Evolutionary conservation across 2,888 invertebrate genomes (phyloP), one percentile per base, ranked within the genome.

Genomic region (Mycalesis mineus): DNA sequence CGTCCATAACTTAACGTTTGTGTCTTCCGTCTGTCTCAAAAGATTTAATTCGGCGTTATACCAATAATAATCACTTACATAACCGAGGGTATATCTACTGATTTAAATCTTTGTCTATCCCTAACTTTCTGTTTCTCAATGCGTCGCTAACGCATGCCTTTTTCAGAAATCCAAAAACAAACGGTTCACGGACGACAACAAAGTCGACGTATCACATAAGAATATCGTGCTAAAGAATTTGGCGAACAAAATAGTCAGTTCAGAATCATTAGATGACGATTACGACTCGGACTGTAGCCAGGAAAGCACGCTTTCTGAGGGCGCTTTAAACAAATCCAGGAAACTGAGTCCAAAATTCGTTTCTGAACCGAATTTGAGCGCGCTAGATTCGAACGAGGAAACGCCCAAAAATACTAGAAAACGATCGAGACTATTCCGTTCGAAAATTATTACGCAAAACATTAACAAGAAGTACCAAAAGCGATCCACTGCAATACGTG

Each of bases 331-430:
- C 28, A 74, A 68, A 63, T 81, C 85, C 0, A 70, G 73, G 33
- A 88, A 84, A 70, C 55, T 72, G 3, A 90, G 90, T 56, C 90
- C 90, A 0, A 90, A 89, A 66, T 90, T 90, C 67, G 88, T 85
- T 0, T 90, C 90, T 0, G 90, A 90, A 64, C 90, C 90, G 0
- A 90, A 90, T 65, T 66, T 90, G 28, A 90, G 88, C 58, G 71
- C 76, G 8, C 40, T 90, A 40, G 89, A 87, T 39, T 44, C 71
- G 0, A 66, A 67, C 31, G 86, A 83, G 2, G 87, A 84, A 63
- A 89, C 90, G 2, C 89, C 89, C 0, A 90, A 88, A 61, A 87
- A 84, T 45, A 73, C 80, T 0, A 89, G 88, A 64, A 86, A 84
- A 62, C 69, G 74, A 1, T 77, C 81, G 2, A 71, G 89, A 64